Conservation (phyloP, 1,140 invertebrate genomes). For the Leptinotarsa undecemlineata region DNA sequence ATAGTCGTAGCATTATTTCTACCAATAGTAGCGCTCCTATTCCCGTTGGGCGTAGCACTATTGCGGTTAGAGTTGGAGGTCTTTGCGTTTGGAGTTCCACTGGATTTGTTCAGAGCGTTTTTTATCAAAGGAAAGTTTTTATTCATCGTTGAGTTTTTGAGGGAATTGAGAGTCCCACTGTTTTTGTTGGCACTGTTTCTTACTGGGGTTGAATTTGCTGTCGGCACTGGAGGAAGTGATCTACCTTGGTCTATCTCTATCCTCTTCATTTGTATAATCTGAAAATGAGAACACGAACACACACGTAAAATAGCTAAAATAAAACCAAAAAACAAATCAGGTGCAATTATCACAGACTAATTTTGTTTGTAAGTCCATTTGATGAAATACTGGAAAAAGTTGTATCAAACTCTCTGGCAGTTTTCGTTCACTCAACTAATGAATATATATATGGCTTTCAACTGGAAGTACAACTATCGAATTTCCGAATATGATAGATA, state of each 20-base stretch:
- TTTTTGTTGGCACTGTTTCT: conserved; percentile 7
- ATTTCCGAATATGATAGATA: too few relatives aligned
- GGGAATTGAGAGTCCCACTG: neutral
- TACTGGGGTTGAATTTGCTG: neutral
- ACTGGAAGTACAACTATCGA: too few relatives aligned
- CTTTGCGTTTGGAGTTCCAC: neutral
- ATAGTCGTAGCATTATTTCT: neutral
- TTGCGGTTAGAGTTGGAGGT: neutral
- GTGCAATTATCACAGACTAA: too few relatives aligned
- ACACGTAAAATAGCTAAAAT: too few relatives aligned
- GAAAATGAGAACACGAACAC: neutral
- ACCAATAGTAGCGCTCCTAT: neutral
- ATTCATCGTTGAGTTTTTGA: neutral
- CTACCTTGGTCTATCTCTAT: conserved; percentile 63
- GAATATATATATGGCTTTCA: too few relatives aligned
- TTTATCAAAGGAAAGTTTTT: neutral
- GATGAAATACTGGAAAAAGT: too few relatives aligned
- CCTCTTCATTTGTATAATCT: conserved; percentile 63
- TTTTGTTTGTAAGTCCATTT: too few relatives aligned
- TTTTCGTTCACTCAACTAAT: too few relatives aligned
- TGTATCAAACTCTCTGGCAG: too few relatives aligned
- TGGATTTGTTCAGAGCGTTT: neutral
- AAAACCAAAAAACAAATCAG: too few relatives aligned
- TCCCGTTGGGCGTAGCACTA: conserved; percentile 4
- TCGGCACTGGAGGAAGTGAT: neutral